Evolutionary conservation across 2,888 invertebrate species (phyloP).

Genomic region (Agrochola litura): DNA sequence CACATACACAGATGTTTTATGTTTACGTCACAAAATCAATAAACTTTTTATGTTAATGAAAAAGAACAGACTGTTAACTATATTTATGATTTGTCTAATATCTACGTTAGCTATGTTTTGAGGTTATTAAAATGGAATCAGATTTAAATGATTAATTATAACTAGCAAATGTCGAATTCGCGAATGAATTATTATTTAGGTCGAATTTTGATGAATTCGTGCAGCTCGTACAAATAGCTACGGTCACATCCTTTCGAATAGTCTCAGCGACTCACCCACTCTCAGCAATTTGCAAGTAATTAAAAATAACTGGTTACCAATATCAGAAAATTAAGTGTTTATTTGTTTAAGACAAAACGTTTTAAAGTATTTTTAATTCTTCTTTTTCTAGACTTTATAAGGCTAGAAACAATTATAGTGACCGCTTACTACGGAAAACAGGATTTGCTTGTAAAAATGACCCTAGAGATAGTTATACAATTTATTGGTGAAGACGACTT

Average conservation of each 20-base stretch:
- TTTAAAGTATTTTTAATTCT: slow-evolving; percentile 5
- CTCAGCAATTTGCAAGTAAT: slow-evolving; percentile 36
- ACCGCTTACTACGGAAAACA: background rate
- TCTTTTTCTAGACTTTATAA: background rate
- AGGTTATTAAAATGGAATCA: background rate
- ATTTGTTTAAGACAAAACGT: slow-evolving; percentile 23
- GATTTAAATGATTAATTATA: background rate
- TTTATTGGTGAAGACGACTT: background rate
- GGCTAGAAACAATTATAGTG: slow-evolving; percentile 20
- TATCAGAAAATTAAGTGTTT: slow-evolving; percentile 33
- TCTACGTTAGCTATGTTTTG: background rate
- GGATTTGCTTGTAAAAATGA: background rate
- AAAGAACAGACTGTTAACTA: background rate
- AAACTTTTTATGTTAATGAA: background rate
- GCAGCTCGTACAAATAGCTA: background rate
- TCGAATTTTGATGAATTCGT: slow-evolving; percentile 5
- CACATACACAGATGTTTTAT: slow-evolving; percentile 5
- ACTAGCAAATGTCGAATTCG: slow-evolving; percentile 1
- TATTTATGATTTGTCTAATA: background rate
- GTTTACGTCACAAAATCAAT: slow-evolving; percentile 17
- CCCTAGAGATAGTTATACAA: background rate
- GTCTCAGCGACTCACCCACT: background rate
- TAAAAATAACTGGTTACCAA: slow-evolving; percentile 23
- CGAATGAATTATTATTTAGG: slow-evolving; percentile 13
- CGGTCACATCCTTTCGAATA: background rate